These are phyloP conservation scores for Cylindroiulus punctatus DNA, from an alignment of 2,888 invertebrate genomes.

Conservation along the genomic window DNA sequence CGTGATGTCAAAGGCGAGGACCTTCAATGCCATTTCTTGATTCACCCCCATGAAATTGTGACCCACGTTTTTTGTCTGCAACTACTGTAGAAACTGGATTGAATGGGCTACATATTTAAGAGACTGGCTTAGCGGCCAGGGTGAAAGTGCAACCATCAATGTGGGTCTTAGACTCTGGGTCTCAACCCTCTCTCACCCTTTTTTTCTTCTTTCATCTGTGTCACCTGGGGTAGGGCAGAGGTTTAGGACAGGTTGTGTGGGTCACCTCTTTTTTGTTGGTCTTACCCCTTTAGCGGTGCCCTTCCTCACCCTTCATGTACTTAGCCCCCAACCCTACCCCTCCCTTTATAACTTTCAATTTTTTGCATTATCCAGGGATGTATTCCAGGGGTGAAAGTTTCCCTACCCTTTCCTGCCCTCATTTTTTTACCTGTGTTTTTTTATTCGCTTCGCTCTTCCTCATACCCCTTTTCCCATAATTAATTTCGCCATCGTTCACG, in stretches of 20 bases:
- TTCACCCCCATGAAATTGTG: conserved; percentile 1
- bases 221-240: conserved; percentile 38
- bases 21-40: not conserved
- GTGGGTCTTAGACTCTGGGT: conserved; percentile 20
- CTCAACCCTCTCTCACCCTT: conserved; percentile 2
- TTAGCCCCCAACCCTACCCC: conserved; percentile 14
- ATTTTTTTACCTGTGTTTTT: conserved; percentile 37
- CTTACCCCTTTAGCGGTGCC: conserved; percentile 27
- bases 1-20: not conserved
- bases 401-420: conserved; percentile 38
- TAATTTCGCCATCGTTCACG: conserved; percentile 19
- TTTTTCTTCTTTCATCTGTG: not conserved
- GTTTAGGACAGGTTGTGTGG: conserved; percentile 33
- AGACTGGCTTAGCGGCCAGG: not conserved
- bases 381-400: conserved; percentile 22
- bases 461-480: conserved; percentile 36
- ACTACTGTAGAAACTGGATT: not conserved
- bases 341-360: conserved; percentile 24
- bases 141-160: not conserved
- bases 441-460: not conserved
- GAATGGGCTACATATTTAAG: not conserved
- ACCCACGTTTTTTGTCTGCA: not conserved
- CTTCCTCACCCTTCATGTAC: conserved; percentile 42
- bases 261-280: not conserved
- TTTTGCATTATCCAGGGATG: conserved; percentile 11